Evolutionary conservation across 2,113 vertebrate species (phyloP).

Genomic region (Cygnus atratus): DNA sequence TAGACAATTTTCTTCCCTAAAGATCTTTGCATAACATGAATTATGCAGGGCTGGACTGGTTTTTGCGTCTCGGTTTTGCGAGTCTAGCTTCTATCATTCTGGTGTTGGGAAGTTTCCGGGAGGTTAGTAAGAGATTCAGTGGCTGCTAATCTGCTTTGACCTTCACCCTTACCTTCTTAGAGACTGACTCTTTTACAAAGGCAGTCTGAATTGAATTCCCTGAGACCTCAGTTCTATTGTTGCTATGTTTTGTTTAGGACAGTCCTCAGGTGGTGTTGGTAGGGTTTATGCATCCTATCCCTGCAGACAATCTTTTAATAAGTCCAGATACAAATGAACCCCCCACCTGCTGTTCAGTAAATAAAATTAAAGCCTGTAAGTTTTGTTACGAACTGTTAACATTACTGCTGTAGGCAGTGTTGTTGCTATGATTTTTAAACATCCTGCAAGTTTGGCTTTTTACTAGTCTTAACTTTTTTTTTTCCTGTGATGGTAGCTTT

Average conservation of each 20-base stretch:
- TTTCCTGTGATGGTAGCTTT: neutral
- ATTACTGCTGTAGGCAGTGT: neutral
- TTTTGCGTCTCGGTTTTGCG: neutral
- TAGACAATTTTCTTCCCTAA: neutral
- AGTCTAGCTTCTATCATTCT: neutral
- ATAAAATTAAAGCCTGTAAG: neutral
- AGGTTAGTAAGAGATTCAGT: neutral
- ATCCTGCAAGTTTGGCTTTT: neutral
- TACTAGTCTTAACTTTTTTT: neutral
- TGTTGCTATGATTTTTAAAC: neutral
- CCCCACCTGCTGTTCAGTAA: neutral
- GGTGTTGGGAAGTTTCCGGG: neutral
- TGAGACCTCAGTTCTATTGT: neutral
- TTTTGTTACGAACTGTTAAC: neutral
- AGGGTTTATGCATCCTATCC: neutral
- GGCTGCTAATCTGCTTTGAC: neutral
- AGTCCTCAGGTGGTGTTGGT: no score
- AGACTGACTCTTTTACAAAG: neutral
- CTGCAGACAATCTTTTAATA: neutral
- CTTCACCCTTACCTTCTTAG: neutral
- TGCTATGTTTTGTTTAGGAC: rapidly evolving
- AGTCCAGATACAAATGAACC: neutral
- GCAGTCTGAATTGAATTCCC: neutral
- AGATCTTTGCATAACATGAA: neutral
- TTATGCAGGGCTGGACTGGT: rapidly evolving